phyloP scores from a whole-genome alignment of 23 tunicate genomes.

The Corella eumyota region DNA sequence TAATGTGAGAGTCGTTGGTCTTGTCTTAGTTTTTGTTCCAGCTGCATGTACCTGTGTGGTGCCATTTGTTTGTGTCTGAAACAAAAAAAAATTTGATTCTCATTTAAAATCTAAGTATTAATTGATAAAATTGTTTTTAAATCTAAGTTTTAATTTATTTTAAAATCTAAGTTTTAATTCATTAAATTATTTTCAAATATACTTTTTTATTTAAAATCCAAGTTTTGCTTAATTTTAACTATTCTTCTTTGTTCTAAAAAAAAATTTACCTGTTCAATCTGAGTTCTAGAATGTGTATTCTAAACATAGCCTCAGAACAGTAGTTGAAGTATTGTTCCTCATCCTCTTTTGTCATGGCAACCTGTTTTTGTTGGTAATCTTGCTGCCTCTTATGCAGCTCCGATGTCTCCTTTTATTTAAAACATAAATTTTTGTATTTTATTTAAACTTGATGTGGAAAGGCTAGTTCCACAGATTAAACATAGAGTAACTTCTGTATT shows the following conservation, averaged over 20 bases:
- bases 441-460: no score
- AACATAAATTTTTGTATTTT: no score
- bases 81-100: conserved; percentile 1
- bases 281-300: conserved; percentile 90
- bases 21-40: conserved; percentile 82
- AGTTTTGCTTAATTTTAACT: not conserved
- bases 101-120: not conserved
- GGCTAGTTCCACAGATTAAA: no score
- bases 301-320: conserved; percentile 99
- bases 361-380: conserved; percentile 96
- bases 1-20: conserved; percentile 74
- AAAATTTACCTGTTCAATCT: conserved; percentile 63
- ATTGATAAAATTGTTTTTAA: no score
- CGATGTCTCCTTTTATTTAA: conserved; percentile 80
- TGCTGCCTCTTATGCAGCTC: conserved; percentile 92
- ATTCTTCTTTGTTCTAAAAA: no score
- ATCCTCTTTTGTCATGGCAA: conserved; percentile 95
- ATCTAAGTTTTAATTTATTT: no score
- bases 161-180: no score
- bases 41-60: conserved; percentile 85
- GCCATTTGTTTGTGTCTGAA: conserved; percentile 92
- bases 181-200: not conserved
- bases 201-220: not conserved
- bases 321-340: conserved; percentile 96
- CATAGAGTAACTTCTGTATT: no score